Percentiles rank a stretch among this genome's conserved stretches.
phyloP scores from a whole-genome alignment of 2,113 vertebrate species.

The Gymnorhina tibicen region DNA sequence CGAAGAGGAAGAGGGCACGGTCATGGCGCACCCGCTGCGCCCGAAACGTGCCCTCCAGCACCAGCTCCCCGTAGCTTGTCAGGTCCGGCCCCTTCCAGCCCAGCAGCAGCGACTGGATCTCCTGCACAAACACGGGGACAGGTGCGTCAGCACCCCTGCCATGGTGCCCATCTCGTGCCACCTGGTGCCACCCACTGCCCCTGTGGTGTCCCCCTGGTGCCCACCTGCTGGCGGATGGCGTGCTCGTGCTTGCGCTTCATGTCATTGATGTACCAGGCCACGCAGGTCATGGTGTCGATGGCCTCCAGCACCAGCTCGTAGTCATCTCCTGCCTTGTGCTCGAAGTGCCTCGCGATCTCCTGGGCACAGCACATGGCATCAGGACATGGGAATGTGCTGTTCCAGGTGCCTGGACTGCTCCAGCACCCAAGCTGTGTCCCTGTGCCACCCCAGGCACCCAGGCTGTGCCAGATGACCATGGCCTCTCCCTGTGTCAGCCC shows the following conservation, averaged over 20 bases:
- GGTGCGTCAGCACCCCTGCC: rapidly evolving
- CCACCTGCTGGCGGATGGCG: constrained; percentile 89
- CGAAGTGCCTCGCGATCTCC: constrained; percentile 95
- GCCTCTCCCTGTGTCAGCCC: background rate
- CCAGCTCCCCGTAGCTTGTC: constrained; percentile 90
- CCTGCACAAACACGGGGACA: constrained; percentile 58
- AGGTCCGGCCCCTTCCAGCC: constrained; percentile 95
- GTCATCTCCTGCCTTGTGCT: constrained; percentile 78
- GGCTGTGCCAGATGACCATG: background rate
- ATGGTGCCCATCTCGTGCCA: rapidly evolving
- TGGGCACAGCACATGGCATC: background rate
- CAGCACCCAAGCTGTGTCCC: background rate
- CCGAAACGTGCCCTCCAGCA: constrained; percentile 92
- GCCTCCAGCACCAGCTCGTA: constrained; percentile 91
- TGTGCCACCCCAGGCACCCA: too few relatives aligned
- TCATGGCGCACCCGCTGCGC: constrained; percentile 88
- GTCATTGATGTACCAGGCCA: constrained; percentile 98
- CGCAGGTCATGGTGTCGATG: constrained; percentile 95
- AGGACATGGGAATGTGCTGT: background rate
- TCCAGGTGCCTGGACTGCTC: too few relatives aligned
- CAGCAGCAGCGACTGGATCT: constrained; percentile 93
- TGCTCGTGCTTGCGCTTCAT: constrained; percentile 99
- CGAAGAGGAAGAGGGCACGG: constrained; percentile 91
- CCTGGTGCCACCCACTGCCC: rapidly evolving
- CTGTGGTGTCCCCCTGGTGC: background rate